Conservation (phyloP, 2,797 vertebrate genomes). For the Pangasius krempfi region DNA sequence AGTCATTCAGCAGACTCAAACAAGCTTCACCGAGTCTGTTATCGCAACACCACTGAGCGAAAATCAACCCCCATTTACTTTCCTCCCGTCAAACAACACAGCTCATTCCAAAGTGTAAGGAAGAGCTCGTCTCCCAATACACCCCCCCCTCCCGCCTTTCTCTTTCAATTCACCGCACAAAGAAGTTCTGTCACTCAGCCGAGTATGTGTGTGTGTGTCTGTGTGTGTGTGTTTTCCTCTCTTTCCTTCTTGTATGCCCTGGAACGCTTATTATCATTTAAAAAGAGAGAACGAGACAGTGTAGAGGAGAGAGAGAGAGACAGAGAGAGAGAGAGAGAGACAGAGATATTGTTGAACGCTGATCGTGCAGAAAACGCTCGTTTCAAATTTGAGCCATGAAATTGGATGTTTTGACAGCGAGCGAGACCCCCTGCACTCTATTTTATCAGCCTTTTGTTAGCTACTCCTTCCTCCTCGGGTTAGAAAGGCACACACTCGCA, state of each 20-base stretch:
- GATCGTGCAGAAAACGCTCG: conserved; percentile 54
- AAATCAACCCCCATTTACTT: conserved; percentile 49
- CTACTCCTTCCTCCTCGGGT: conserved; percentile 40
- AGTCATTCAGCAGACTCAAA: conserved; percentile 19
- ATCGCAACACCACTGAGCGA: conserved; percentile 28
- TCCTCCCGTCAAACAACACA: conserved; percentile 42
- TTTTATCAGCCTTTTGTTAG: conserved; percentile 56
- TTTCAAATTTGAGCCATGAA: conserved; percentile 56
- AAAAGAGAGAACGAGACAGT: conserved; percentile 40
- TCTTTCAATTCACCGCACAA: conserved; percentile 47
- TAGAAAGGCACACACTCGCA: conserved; percentile 21
- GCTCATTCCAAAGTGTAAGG: conserved; percentile 47
- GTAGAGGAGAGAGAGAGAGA: conserved; percentile 2
- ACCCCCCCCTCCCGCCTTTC: neutral
- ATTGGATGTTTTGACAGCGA: conserved; percentile 59
- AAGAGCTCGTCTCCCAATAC: conserved; percentile 40
- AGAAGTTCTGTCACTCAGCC: conserved; percentile 45
- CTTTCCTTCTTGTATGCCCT: conserved; percentile 45
- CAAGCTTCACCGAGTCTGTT: conserved; percentile 34
- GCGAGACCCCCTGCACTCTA: conserved; percentile 53
- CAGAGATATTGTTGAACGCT: conserved; percentile 49
- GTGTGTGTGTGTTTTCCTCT: conserved; percentile 9
- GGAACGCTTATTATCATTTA: conserved; percentile 59
- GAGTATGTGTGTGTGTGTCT: neutral
- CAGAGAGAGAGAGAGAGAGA: conserved; percentile 27